A percentile compares a stretch with the other conserved stretches of the same genome.
phyloP scores from a whole-genome alignment of 2,888 invertebrate genomes.

The Trichogramma dendrolimi region DNA sequence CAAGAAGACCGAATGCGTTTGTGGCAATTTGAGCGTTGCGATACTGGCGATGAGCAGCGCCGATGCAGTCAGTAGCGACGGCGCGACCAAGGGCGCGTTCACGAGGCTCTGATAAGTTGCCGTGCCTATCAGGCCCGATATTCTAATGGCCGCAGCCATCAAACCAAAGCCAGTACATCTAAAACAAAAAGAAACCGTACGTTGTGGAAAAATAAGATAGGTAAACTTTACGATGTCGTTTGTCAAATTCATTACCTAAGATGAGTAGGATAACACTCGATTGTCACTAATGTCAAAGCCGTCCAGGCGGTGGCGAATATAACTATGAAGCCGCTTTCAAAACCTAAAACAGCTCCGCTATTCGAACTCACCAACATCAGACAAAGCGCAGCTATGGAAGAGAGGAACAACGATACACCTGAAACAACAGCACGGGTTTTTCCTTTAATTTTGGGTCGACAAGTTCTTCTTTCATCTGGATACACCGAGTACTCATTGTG shows the following conservation, averaged over 20 bases:
- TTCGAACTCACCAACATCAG: conserved; percentile 51
- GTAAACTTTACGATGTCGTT: background rate
- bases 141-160: conserved; percentile 50
- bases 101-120: conserved; percentile 51
- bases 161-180: conserved; percentile 54
- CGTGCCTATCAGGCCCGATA: conserved; percentile 51
- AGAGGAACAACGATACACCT: conserved; percentile 52
- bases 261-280: conserved; percentile 53
- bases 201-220: background rate
- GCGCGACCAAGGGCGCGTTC: conserved; percentile 47
- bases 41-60: conserved; percentile 50
- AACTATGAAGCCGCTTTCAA: conserved; percentile 53
- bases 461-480: background rate
- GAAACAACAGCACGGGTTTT: conserved; percentile 20
- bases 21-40: conserved; percentile 50
- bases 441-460: conserved; percentile 8
- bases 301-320: conserved; percentile 54
- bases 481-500: no score
- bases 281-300: conserved; percentile 51
- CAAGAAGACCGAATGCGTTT: conserved; percentile 52
- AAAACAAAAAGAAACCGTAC: conserved; percentile 17
- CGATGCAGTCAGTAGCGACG: conserved; percentile 51
- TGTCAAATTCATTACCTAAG: conserved; percentile 45
- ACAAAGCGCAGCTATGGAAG: conserved; percentile 49
- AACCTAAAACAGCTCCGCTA: conserved; percentile 50